Conservation (phyloP, 2,888 invertebrate species). For the Tinea pellionella region DNA sequence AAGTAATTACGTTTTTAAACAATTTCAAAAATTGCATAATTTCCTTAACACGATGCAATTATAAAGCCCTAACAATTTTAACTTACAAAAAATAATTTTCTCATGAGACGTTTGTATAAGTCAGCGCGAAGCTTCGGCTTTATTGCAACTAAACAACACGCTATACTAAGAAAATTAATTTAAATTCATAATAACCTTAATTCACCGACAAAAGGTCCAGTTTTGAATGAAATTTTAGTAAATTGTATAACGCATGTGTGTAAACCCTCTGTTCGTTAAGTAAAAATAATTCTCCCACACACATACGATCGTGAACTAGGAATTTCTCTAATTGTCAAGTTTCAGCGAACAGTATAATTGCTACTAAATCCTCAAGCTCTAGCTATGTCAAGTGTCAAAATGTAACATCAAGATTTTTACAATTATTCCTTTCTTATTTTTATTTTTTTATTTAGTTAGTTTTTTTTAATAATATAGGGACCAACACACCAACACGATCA, state of each 20-base stretch:
- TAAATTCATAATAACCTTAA: background rate
- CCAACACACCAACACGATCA: too few relatives aligned
- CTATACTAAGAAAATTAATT: too few relatives aligned
- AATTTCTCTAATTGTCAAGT: constrained; percentile 43
- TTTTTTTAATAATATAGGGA: too few relatives aligned
- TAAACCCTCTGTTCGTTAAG: background rate
- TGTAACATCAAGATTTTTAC: background rate
- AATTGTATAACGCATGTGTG: background rate
- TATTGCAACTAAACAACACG: background rate
- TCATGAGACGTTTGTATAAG: constrained; percentile 1
- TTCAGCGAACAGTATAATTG: constrained; percentile 28
- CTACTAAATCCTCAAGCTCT: constrained; percentile 15
- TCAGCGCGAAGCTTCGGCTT: background rate
- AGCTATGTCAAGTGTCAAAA: constrained; percentile 6
- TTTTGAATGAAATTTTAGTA: background rate
- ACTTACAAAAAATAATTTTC: constrained; percentile 9
- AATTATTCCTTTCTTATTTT: too few relatives aligned
- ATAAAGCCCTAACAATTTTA: constrained; percentile 4
- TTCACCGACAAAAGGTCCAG: background rate
- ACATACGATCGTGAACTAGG: constrained; percentile 27
- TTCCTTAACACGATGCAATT: constrained; percentile 5
- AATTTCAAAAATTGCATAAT: constrained; percentile 8
- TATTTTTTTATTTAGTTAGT: too few relatives aligned
- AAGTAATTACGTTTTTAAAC: constrained; percentile 3
- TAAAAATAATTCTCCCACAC: constrained; percentile 44